phyloP scores from a whole-genome alignment of 2,797 vertebrate genomes.

The Phylloscopus collybita region DNA sequence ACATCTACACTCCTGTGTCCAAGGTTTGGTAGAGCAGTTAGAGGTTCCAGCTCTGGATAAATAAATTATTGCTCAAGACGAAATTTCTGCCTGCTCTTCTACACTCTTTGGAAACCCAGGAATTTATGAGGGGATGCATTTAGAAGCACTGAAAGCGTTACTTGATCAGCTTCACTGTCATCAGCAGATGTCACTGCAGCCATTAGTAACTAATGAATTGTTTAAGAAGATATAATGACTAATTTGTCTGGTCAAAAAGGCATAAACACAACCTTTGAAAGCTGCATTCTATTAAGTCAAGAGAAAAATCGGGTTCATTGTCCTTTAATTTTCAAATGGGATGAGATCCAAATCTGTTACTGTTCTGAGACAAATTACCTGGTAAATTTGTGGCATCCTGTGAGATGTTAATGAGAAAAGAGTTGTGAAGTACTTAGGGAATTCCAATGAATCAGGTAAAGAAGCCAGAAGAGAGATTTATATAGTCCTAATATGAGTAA shows the following conservation, averaged over 20 bases:
- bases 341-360: conserved; percentile 70
- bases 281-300: conserved; percentile 57
- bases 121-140: conserved; percentile 61
- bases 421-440: background rate
- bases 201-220: conserved; percentile 77
- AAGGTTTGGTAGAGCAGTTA: background rate
- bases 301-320: conserved; percentile 54
- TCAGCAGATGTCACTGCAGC: conserved; percentile 78
- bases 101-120: background rate
- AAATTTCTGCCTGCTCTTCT: background rate
- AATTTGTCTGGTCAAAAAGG: conserved; percentile 75
- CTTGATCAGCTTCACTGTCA: conserved; percentile 74
- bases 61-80: background rate
- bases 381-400: conserved; percentile 56
- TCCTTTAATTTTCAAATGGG: conserved; percentile 74
- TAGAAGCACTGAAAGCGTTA: conserved; percentile 62
- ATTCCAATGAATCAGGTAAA: conserved; percentile 48
- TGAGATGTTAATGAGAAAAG: conserved; percentile 47
- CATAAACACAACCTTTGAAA: conserved; percentile 70
- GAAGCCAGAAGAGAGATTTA: conserved; percentile 50
- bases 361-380: conserved; percentile 62
- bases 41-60: background rate
- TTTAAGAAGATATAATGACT: conserved; percentile 73
- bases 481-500: conserved; percentile 56
- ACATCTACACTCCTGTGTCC: background rate